phyloP scores from a whole-genome alignment of 2,113 vertebrate genomes.

The Dunckerocampus dactyliophorus region DNA sequence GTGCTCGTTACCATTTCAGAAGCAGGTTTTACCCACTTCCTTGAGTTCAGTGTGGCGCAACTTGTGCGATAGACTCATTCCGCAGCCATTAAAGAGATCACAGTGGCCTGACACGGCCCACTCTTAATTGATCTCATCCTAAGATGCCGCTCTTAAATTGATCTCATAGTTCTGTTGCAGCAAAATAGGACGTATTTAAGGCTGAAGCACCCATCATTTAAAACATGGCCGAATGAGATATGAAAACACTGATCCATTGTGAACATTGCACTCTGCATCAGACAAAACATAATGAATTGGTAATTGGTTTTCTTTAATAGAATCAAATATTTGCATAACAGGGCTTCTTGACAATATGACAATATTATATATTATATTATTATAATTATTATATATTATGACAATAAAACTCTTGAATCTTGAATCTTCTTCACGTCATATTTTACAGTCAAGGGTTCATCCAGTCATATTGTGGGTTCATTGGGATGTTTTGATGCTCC shows the following conservation, averaged over 20 bases:
- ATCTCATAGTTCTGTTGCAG: background rate
- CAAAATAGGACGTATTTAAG: background rate
- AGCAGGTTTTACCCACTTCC: background rate
- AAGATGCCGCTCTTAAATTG: background rate
- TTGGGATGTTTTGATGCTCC: constrained; percentile 8
- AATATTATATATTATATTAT: too few species aligned
- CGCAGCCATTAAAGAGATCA: constrained; percentile 17
- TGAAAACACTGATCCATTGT: background rate
- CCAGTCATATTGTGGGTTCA: constrained; percentile 4
- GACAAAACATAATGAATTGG: background rate
- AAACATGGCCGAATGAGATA: background rate
- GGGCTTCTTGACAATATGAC: background rate
- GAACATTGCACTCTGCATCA: background rate
- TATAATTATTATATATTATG: too few species aligned
- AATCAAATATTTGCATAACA: background rate
- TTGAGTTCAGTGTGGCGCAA: background rate
- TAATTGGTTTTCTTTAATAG: background rate
- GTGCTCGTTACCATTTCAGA: background rate
- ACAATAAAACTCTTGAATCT: too few species aligned
- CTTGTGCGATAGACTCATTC: constrained; percentile 9
- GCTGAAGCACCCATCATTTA: background rate
- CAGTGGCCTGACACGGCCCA: background rate
- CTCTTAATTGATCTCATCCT: background rate
- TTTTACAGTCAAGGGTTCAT: background rate
- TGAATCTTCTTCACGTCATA: too few species aligned